These are phyloP conservation scores for Apostichopus japonicus DNA, from an alignment of 35 echinoderm and acorn worm genomes.

Conservation along the genomic window DNA sequence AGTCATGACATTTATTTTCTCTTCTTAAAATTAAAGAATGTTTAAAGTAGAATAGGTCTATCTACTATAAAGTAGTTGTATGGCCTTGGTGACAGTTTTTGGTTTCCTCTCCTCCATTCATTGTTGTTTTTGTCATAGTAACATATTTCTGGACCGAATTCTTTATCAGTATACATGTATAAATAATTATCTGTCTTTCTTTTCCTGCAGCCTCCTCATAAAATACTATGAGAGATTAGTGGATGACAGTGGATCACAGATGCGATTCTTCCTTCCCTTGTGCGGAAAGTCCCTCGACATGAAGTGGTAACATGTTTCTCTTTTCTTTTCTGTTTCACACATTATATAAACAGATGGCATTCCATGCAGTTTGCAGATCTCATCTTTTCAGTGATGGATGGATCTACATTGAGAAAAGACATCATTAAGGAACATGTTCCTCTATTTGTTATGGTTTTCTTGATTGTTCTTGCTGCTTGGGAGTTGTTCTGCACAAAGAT, in stretches of 20 bases:
- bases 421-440: neutral
- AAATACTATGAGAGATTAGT: slow-evolving; percentile 35
- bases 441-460: neutral
- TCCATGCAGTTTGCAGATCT: too few relatives aligned
- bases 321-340: too few relatives aligned
- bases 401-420: too few relatives aligned
- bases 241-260: neutral
- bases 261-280: slow-evolving; percentile 28
- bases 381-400: too few relatives aligned
- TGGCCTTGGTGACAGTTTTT: neutral
- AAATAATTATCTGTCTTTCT: neutral
- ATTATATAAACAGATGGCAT: too few relatives aligned
- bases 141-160: neutral
- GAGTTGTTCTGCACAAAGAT: neutral
- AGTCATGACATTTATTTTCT: too few relatives aligned
- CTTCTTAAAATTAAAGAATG: too few relatives aligned
- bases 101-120: neutral
- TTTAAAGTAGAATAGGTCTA: too few relatives aligned
- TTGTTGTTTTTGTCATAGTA: too few relatives aligned
- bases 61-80: too few relatives aligned
- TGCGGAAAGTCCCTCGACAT: slow-evolving; percentile 51
- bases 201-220: neutral
- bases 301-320: slow-evolving; percentile 27
- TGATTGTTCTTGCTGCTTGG: neutral
- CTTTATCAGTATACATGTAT: neutral